phyloP scores from a whole-genome alignment of 2,113 vertebrate genomes.

The Rhinoptilus africanus region DNA sequence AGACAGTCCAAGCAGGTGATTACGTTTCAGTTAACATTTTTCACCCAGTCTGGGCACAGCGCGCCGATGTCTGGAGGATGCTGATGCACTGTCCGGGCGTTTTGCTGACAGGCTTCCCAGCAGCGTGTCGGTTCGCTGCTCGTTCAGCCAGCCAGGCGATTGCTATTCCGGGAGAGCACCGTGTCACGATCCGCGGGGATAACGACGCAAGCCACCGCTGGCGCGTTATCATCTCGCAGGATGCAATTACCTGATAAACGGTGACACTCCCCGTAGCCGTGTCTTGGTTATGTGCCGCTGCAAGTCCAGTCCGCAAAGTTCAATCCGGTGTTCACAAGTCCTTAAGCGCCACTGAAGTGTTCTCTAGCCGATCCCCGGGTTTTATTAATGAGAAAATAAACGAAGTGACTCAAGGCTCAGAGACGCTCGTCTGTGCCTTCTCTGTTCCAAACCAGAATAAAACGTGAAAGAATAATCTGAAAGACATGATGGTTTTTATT shows the following conservation, averaged over 20 bases:
- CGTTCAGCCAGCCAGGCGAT: background rate
- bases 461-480: conserved; percentile 32
- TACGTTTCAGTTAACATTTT: background rate
- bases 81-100: background rate
- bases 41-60: background rate
- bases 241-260: conserved; percentile 15
- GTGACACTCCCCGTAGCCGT: background rate
- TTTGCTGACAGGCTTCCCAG: background rate
- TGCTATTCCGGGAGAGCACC: background rate
- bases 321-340: background rate
- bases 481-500: background rate
- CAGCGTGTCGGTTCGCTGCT: background rate
- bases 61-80: background rate
- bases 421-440: background rate
- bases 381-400: conserved; percentile 45
- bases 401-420: background rate
- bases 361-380: background rate
- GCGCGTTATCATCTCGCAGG: background rate
- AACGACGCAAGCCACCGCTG: background rate
- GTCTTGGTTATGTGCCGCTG: background rate
- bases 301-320: background rate
- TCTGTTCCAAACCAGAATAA: background rate
- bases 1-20: background rate
- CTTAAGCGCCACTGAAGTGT: background rate
- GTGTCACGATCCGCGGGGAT: background rate